Evolutionary conservation across 2,797 vertebrate genomes (phyloP), one percentile per base, ranked within the genome.

Genomic region (Triplophysa yarkandensis): DNA sequence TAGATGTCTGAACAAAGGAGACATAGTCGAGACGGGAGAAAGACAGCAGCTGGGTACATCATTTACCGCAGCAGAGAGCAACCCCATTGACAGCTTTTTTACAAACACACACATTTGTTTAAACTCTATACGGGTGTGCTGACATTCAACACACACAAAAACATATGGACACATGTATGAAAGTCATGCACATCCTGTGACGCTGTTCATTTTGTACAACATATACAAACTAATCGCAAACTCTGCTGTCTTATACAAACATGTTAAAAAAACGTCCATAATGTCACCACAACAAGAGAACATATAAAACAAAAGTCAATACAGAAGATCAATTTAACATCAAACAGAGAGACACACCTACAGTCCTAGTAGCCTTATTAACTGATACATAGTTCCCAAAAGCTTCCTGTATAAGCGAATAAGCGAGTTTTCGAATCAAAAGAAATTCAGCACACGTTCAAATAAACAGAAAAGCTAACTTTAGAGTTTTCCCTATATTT

Each of bases 1-100:
- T 82, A 86, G 83, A 85, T 76, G 84, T 86, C 83, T 82, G 77
- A 86, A 85, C 80, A 83, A 77, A 83, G 70, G 46, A 76, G 75
- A 81, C 64, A 85, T 46, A 78, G 85, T 86, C 57, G 71, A 79
- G 68, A 65, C 62, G 34, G 48, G 46, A 57, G 79, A 83, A 87
- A 52, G 62, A 76, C 66, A 81, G 81, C 84, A 87, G 85, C 85
- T 81, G 77, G 85, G 82, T 70, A 75, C 69, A 80, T 81, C 81
- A 75, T 81, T 68, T 83, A 77, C 81, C 77, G 69, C 84, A 81
- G 71, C 77, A 77, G 68, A 80, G 57, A 83, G 54, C 70, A 73
- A 71, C 25, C 48, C 16, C 52, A 76, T 68, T 77, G 25, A 50
- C 55, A 61, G 41, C 41, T 48, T 74, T 58, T n/a, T 13, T 62